These are phyloP conservation scores for Cyclophora albipunctata DNA, from an alignment of 2,888 invertebrate species.

Conservation along the genomic window DNA sequence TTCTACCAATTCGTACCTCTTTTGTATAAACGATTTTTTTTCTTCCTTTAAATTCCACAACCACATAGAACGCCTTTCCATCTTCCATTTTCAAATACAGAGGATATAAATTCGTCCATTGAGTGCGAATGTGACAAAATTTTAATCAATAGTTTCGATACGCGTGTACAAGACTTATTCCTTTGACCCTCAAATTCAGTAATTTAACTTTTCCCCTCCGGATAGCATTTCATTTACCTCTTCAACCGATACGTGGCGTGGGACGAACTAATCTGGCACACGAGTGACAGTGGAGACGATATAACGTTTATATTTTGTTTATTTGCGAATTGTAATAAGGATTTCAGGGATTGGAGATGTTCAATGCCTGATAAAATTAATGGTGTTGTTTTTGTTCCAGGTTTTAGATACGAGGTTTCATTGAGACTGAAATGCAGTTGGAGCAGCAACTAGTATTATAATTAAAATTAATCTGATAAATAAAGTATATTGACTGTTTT, in stretches of 20 bases:
- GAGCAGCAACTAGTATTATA: too few species aligned
- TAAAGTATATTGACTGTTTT: too few species aligned
- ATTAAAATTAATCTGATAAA: too few species aligned
- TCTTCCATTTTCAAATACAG: too few species aligned
- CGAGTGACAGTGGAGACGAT: slow-evolving; percentile 35
- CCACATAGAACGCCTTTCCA: too few species aligned
- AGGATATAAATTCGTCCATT: too few species aligned
- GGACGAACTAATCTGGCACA: slow-evolving; percentile 73
- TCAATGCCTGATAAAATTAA: neutral
- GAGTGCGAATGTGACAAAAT: slow-evolving; percentile 3
- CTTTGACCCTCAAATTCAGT: slow-evolving; percentile 76
- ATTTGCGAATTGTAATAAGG: slow-evolving; percentile 3
- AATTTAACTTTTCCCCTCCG: slow-evolving; percentile 76
- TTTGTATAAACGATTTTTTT: too few species aligned
- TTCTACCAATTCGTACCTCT: too few species aligned
- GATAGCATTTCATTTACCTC: slow-evolving; percentile 76
- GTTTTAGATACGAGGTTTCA: too few species aligned
- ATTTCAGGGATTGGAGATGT: slow-evolving; percentile 6
- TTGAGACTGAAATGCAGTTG: too few species aligned
- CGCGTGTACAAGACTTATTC: slow-evolving; percentile 68
- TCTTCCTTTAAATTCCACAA: too few species aligned
- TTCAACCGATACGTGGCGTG: slow-evolving; percentile 75
- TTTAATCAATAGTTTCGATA: slow-evolving; percentile 59
- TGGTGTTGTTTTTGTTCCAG: neutral
- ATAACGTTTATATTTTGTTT: slow-evolving; percentile 6